A percentile compares a stretch with the other conserved stretches of the same genome.
phyloP scores from a whole-genome alignment of 1,140 invertebrate genomes.

The Alviniconcha marisindica region DNA sequence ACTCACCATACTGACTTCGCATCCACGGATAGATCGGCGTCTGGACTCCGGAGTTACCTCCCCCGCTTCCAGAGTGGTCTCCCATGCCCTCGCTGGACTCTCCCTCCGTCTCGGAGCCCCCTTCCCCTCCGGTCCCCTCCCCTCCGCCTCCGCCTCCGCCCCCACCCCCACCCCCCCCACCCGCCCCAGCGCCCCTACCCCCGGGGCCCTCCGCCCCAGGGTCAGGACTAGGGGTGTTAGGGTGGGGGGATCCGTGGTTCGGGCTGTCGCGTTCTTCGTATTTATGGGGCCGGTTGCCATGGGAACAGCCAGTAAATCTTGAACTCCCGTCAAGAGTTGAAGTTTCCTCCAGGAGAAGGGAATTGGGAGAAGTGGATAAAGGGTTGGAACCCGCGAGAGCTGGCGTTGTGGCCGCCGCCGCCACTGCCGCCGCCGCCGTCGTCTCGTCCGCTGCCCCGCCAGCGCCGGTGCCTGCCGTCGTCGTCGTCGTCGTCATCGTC shows the following conservation, averaged over 20 bases:
- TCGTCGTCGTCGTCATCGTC: no score
- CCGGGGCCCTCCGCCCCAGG: constrained; percentile 42
- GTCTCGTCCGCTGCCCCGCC: no score
- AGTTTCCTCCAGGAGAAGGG: neutral
- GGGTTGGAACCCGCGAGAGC: neutral
- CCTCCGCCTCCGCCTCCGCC: constrained; percentile 13
- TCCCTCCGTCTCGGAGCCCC: constrained; percentile 34
- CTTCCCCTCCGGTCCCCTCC: constrained; percentile 38
- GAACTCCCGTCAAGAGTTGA: neutral
- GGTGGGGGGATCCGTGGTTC: constrained; percentile 24
- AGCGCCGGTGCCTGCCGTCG: no score
- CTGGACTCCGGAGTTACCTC: neutral
- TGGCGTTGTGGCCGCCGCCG: neutral
- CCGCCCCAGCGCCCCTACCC: constrained; percentile 21
- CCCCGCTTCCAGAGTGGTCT: constrained; percentile 15
- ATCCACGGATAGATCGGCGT: constrained; percentile 53
- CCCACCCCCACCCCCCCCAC: neutral
- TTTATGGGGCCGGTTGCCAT: constrained; percentile 31
- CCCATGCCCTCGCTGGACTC: constrained; percentile 32
- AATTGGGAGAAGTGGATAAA: no score
- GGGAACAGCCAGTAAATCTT: constrained; percentile 35
- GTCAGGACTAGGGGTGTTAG: constrained; percentile 50
- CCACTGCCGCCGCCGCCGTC: no score
- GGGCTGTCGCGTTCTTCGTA: constrained; percentile 34
- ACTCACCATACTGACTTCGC: constrained; percentile 55